Evolutionary conservation across 2,113 vertebrate genomes (phyloP).

Genomic region (Tyto alba): DNA sequence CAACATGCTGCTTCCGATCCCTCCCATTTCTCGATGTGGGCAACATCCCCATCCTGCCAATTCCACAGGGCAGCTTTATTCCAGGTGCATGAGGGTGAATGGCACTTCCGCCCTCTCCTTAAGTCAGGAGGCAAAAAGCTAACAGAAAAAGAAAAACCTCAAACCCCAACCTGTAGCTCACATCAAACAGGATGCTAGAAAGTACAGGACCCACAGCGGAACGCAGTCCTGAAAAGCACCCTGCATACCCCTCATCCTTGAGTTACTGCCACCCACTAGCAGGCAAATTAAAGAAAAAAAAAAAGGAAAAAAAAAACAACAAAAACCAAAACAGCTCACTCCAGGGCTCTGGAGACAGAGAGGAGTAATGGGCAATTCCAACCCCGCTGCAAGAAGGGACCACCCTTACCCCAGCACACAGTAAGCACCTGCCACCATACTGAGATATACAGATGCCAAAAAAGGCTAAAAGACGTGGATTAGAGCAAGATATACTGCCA

Average conservation of each 20-base stretch:
- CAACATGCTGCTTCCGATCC: accelerated
- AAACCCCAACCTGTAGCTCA: not conserved
- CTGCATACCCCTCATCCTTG: not conserved
- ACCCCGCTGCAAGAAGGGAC: not conserved
- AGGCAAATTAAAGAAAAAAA: too few species aligned
- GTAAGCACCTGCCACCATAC: not conserved
- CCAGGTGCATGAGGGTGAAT: too few species aligned
- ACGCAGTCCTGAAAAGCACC: not conserved
- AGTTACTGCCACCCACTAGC: not conserved
- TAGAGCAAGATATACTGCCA: not conserved
- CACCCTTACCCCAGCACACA: not conserved
- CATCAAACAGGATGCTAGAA: not conserved
- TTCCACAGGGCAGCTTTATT: not conserved
- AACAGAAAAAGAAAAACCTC: not conserved
- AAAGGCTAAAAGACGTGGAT: accelerated
- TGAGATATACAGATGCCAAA: accelerated
- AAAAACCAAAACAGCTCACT: not conserved
- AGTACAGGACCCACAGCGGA: accelerated
- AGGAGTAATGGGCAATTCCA: accelerated
- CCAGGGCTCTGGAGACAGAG: not conserved
- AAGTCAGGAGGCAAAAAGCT: not conserved
- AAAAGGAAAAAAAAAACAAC: not conserved
- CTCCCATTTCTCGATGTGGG: not conserved
- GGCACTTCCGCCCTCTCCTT: not conserved
- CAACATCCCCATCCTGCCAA: not conserved